Percentiles rank a stretch among this genome's conserved stretches.
phyloP scores from a whole-genome alignment of 92 coral and sea anemone genomes.

The Plumapathes pennacea region DNA sequence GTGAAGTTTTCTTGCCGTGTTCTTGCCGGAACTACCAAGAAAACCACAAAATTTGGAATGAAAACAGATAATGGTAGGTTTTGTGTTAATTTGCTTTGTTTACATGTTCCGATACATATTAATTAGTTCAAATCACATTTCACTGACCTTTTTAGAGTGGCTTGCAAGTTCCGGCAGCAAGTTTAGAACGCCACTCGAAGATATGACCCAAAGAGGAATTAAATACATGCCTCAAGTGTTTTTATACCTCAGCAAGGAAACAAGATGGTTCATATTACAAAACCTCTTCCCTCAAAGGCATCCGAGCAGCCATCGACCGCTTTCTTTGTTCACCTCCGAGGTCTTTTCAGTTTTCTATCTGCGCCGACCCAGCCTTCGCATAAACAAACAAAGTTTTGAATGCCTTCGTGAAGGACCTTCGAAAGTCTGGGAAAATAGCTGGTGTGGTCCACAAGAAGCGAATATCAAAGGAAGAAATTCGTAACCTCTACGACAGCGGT shows the following conservation, averaged over 20 bases:
- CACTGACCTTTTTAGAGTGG: background rate
- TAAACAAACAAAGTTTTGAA: conserved; percentile 41
- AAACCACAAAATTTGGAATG: conserved; percentile 7
- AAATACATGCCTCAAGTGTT: conserved; percentile 31
- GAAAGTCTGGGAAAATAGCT: conserved; percentile 41
- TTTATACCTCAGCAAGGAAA: conserved; percentile 47
- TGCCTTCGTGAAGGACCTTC: conserved; percentile 36
- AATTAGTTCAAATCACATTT: background rate
- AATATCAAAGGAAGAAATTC: conserved; percentile 44
- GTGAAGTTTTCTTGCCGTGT: no score
- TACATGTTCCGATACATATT: background rate
- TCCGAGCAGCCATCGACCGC: conserved; percentile 51
- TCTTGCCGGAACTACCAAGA: no score
- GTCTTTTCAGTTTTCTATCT: conserved; percentile 26
- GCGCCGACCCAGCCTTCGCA: conserved; percentile 34
- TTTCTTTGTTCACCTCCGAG: conserved; percentile 30
- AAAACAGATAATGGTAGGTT: conserved; percentile 6
- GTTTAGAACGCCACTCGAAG: conserved; percentile 7
- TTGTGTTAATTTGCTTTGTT: background rate
- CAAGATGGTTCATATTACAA: conserved; percentile 44
- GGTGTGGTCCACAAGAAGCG: conserved; percentile 53
- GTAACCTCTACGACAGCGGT: conserved; percentile 33
- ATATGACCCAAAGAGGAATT: conserved; percentile 35
- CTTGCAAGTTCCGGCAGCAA: conserved; percentile 16
- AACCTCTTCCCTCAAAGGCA: conserved; percentile 26